These are phyloP conservation scores for Drosophila kurseongensis DNA, from an alignment of 1,140 invertebrate genomes.

Conservation along the genomic window DNA sequence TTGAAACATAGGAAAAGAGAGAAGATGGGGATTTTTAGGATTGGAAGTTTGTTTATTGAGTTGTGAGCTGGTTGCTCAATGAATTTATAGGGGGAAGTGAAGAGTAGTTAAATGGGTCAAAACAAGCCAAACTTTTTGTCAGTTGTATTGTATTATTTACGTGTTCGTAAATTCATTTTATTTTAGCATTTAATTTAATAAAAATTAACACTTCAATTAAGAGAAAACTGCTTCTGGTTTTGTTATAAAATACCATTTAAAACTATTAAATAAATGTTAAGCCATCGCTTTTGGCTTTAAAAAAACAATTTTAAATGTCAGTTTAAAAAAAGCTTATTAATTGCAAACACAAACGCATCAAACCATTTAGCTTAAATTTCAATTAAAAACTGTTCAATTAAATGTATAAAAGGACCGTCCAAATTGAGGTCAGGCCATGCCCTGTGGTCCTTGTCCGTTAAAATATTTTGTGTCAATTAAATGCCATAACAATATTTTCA, in stretches of 20 bases:
- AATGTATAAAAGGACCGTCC: background rate
- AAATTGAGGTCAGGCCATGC: constrained; percentile 7
- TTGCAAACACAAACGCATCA: background rate
- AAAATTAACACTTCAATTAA: no score
- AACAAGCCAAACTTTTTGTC: background rate
- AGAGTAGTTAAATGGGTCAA: background rate
- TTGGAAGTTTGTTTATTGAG: constrained; percentile 11
- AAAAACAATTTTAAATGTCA: background rate
- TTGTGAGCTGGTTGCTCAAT: constrained; percentile 3
- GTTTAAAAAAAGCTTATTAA: no score
- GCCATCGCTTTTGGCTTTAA: no score
- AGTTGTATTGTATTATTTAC: no score
- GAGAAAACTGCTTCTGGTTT: no score
- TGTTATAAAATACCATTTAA: no score
- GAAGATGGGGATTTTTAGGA: background rate
- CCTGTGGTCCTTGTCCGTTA: background rate
- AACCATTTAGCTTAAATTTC: constrained; percentile 7
- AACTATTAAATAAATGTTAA: no score
- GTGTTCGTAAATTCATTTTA: no score
- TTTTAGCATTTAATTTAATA: no score
- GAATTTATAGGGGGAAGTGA: background rate
- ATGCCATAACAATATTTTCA: constrained; percentile 35
- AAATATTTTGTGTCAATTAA: constrained; percentile 41
- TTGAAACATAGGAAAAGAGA: background rate
- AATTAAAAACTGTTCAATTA: constrained; percentile 23